Conservation (phyloP, 2,888 invertebrate species). For the Asteroscopus sphinx region DNA sequence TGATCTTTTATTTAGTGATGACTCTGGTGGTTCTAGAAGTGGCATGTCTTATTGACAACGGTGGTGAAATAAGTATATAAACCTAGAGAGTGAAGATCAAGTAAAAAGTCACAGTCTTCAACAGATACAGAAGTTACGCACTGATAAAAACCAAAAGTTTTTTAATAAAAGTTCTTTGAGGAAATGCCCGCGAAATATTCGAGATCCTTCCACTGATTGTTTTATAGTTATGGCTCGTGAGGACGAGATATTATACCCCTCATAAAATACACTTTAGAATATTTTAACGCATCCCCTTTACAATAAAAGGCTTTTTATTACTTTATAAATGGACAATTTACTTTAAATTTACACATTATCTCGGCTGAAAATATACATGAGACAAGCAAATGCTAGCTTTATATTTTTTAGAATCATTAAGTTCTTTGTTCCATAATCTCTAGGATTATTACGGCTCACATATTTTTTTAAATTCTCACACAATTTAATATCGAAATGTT, state of each 20-base stretch:
- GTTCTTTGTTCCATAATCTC: slow-evolving; percentile 31
- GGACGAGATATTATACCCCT: slow-evolving; percentile 41
- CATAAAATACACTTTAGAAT: slow-evolving; percentile 44
- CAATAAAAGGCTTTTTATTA: slow-evolving; percentile 21
- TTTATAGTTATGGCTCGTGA: slow-evolving; percentile 44
- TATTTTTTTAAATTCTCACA: slow-evolving; percentile 22
- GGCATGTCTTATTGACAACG: too few relatives aligned
- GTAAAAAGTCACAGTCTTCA: slow-evolving; percentile 16
- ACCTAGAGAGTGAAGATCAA: slow-evolving; percentile 5
- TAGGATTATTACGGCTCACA: slow-evolving; percentile 29
- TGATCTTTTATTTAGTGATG: too few relatives aligned
- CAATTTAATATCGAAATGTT: slow-evolving; percentile 41
- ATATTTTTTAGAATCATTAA: slow-evolving; percentile 29
- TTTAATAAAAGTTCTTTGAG: slow-evolving; percentile 50
- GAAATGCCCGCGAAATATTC: slow-evolving; percentile 41
- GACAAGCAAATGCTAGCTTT: slow-evolving; percentile 17
- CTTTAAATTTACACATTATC: slow-evolving; percentile 8
- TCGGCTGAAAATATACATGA: slow-evolving; percentile 10
- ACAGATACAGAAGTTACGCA: slow-evolving; percentile 29
- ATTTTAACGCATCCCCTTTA: slow-evolving; percentile 25
- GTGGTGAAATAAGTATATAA: not conserved
- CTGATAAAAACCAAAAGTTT: slow-evolving; percentile 49
- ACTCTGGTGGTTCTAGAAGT: too few relatives aligned
- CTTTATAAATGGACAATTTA: slow-evolving; percentile 23
- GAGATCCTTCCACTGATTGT: slow-evolving; percentile 49